These are phyloP conservation scores for Python bivittatus DNA, from an alignment of 2,113 vertebrate species.

Conservation along the genomic window DNA sequence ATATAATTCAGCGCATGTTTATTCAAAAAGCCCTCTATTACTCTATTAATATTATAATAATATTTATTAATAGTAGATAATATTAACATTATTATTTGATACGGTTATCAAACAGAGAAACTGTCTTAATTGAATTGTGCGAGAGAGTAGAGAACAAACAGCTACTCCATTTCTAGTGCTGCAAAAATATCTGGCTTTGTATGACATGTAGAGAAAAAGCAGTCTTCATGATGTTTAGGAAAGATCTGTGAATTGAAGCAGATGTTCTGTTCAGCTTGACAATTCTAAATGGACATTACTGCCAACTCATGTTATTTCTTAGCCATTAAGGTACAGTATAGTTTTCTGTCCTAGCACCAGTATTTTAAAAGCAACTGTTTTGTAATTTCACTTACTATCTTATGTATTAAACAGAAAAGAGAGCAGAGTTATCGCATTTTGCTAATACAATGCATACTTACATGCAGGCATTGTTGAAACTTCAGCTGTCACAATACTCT, in stretches of 20 bases:
- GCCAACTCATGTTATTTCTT: neutral
- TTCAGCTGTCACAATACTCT: conserved; percentile 96
- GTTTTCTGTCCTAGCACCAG: neutral
- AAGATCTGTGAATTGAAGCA: neutral
- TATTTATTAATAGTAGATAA: too few relatives aligned
- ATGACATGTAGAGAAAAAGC: neutral
- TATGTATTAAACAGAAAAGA: neutral
- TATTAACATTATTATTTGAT: too few relatives aligned
- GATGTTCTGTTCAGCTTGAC: neutral
- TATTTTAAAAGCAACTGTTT: neutral
- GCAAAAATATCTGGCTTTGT: neutral
- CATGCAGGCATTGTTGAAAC: conserved; percentile 95
- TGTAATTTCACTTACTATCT: neutral
- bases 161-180: neutral
- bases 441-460: conserved; percentile 66
- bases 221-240: neutral
- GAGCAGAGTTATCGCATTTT: neutral
- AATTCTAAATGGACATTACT: neutral
- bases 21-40: neutral
- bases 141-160: neutral
- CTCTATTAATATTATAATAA: too few relatives aligned
- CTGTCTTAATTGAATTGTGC: neutral
- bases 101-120: neutral
- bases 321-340: neutral
- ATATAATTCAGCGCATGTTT: neutral